Conservation (phyloP, 2,888 invertebrate species). For the Lithophane leautieri region DNA sequence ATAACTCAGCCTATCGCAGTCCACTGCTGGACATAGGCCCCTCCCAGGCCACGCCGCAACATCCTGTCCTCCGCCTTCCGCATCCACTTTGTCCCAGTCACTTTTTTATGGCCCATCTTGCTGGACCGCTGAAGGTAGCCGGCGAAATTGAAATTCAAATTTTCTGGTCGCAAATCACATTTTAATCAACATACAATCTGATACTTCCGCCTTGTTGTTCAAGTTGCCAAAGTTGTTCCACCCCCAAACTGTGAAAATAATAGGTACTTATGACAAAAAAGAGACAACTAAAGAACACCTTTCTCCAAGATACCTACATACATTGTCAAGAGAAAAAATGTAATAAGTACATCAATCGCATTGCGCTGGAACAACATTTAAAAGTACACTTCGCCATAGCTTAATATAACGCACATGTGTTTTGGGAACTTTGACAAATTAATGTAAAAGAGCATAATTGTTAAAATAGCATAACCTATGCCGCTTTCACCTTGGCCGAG, state of each 20-base stretch:
- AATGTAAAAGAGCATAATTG: not conserved
- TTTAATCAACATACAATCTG: not conserved
- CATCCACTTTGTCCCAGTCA: too few relatives aligned
- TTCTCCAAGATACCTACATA: not conserved
- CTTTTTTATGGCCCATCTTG: too few relatives aligned
- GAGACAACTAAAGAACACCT: not conserved
- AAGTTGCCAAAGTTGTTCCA: not conserved
- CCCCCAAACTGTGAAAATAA: not conserved
- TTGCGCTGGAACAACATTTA: not conserved
- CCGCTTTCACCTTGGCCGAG: not conserved
- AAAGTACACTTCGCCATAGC: conserved; percentile 13
- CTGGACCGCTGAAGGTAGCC: not conserved
- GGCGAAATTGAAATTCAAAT: not conserved
- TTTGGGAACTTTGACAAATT: not conserved
- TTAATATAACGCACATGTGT: not conserved
- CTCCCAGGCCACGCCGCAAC: too few relatives aligned
- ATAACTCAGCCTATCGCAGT: too few relatives aligned
- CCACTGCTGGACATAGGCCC: too few relatives aligned
- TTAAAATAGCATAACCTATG: too few relatives aligned
- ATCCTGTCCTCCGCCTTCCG: too few relatives aligned
- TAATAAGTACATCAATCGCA: not conserved
- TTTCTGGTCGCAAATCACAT: not conserved
- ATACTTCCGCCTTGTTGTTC: not conserved
- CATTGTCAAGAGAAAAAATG: not conserved
- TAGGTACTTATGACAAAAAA: not conserved